phyloP scores from a whole-genome alignment of 2,113 vertebrate species.

The Podilymbus podiceps region DNA sequence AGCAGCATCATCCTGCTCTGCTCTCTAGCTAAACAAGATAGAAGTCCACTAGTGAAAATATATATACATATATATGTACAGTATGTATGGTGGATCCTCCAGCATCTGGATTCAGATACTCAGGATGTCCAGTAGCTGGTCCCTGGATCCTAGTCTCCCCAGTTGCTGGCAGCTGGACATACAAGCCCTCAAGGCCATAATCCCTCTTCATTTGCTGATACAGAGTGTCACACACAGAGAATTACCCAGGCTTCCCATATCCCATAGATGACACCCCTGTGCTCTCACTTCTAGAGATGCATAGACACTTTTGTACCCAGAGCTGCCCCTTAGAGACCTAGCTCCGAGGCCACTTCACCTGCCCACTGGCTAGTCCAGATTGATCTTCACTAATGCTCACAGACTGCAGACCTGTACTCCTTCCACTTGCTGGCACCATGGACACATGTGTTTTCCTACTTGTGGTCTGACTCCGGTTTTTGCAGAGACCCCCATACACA shows the following conservation, averaged over 20 bases:
- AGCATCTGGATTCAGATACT: not conserved
- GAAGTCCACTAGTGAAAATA: not conserved
- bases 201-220: not conserved
- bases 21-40: not conserved
- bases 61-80: no score
- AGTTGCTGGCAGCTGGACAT: not conserved
- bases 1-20: not conserved
- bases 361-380: not conserved
- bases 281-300: not conserved
- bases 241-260: not conserved
- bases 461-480: not conserved
- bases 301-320: not conserved
- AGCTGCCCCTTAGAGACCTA: accelerated
- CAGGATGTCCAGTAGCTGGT: not conserved
- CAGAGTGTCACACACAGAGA: not conserved
- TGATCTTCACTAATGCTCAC: not conserved
- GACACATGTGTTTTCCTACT: not conserved
- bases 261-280: not conserved
- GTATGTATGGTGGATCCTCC: not conserved
- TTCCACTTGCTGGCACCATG: accelerated
- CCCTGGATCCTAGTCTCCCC: not conserved
- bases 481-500: not conserved
- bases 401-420: not conserved
- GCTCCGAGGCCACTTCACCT: not conserved
- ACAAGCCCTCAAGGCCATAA: no score